Base-by-base conservation (phyloP, 1,140 invertebrate genomes). In the Ericerus pela region DNA sequence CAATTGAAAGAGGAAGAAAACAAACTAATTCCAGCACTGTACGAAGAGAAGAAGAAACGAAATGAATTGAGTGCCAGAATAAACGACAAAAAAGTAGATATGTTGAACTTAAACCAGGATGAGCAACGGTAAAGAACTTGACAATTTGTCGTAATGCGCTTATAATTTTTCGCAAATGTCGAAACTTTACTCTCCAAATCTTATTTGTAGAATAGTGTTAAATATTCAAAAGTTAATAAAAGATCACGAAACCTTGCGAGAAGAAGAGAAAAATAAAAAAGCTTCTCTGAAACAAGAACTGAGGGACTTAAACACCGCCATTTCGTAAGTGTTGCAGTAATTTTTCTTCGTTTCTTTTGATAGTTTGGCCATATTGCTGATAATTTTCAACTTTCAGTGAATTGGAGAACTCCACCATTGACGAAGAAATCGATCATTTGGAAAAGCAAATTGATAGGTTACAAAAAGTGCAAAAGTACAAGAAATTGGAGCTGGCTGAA, bases 401-500 rank as follows among this genome's bases (percentile, higher is more conserved):
- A 47, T 47, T 47, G 14, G 41, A 47, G 14, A 41, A 4, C 20
- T 16, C 14, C 36, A 38, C 20, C 36, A 38, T 54, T 64, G 70
- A 30, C 58, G 72, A 53, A 62, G 68, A 58, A 63, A 60, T 26
- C 69, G 70, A 53, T 59, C 54, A 53, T 54, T 37, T 54, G 57
- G 62, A 68, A 53, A 69, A 70, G 31, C 75, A 77, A 59, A 76
- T 84, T 52, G 73, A 78, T 27, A 72, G 77, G 12, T 74, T 79
- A 57, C 76, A 75, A 60, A 72, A 75, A 60, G 74, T 75, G 51
- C 65, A 81, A 18, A 73, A 73, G 54, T 65, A 68, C 51, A 70
- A 77, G 43, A 75, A 79, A 63, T 65, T 82, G 54, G 75, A 80
- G 62, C 63, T 88, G 14, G 90, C 86, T 0, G 83, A 85, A 58